Conservation (phyloP, 2,113 vertebrate genomes). For the Copsychus sechellarum region DNA sequence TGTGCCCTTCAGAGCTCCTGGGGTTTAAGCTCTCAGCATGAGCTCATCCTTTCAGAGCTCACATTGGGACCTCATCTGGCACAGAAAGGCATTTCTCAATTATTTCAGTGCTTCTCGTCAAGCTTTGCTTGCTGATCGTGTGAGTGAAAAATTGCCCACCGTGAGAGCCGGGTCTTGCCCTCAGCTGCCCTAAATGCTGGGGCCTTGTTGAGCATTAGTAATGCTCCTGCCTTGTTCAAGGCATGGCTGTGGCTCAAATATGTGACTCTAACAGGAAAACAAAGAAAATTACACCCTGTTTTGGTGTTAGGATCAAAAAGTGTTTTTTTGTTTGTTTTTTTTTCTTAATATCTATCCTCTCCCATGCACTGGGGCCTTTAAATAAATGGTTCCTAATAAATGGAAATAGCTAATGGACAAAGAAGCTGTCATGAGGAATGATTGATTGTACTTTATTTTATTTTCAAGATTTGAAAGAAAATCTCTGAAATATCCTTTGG, state of each 20-base stretch:
- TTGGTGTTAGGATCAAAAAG: not conserved
- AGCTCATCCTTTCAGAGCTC: not conserved
- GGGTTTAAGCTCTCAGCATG: not conserved
- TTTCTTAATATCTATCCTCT: not conserved
- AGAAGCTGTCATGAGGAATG: not conserved
- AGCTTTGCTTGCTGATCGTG: fast-evolving
- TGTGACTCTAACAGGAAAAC: not conserved
- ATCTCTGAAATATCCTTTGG: slow-evolving; percentile 27
- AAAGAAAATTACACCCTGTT: not conserved
- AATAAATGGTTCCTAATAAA: slow-evolving; percentile 8
- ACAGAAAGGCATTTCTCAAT: not conserved
- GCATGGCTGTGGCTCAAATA: not conserved
- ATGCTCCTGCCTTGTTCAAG: not conserved
- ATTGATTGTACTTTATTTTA: slow-evolving; percentile 37
- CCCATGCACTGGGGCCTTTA: not conserved
- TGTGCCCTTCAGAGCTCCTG: not conserved
- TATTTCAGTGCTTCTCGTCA: not conserved
- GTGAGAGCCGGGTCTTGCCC: not conserved
- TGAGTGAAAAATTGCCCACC: not conserved
- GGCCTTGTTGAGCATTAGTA: not conserved
- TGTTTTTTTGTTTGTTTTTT: not conserved
- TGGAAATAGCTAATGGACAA: not conserved
- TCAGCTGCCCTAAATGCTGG: not conserved
- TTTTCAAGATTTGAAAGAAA: slow-evolving; percentile 34
- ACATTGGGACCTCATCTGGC: not conserved